Conservation (phyloP, 2,888 invertebrate species). For the Hypena proboscidalis region DNA sequence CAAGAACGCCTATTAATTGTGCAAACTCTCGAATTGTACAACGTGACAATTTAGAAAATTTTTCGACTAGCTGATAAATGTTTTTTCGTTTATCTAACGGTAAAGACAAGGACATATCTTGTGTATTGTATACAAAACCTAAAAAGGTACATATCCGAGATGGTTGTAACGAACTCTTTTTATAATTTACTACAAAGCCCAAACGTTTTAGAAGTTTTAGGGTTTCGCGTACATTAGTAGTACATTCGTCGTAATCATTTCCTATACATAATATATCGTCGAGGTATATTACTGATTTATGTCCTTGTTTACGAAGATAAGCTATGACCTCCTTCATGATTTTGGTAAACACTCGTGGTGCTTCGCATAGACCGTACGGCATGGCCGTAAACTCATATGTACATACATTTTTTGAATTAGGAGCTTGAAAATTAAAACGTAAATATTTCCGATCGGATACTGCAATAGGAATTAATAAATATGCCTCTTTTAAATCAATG, state of each 20-base stretch:
- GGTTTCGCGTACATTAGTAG: conserved; percentile 6
- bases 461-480: no score
- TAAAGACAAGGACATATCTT: not conserved
- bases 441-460: conserved; percentile 7
- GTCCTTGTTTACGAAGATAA: conserved; percentile 15
- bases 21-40: conserved; percentile 11
- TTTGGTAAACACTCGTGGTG: conserved; percentile 29
- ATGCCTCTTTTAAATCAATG: no score
- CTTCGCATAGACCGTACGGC: conserved; percentile 25
- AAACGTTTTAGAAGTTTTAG: conserved; percentile 1
- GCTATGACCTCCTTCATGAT: conserved; percentile 22
- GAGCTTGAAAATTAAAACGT: conserved; percentile 8
- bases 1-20: conserved; percentile 5
- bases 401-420: not conserved
- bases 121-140: conserved; percentile 18
- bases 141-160: conserved; percentile 9
- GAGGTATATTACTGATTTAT: conserved; percentile 22
- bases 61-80: not conserved
- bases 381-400: conserved; percentile 25
- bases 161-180: conserved; percentile 10
- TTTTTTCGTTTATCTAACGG: not conserved
- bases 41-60: not conserved
- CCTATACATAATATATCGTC: conserved; percentile 25
- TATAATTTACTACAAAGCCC: conserved; percentile 5
- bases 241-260: conserved; percentile 9